Base-by-base conservation (phyloP, 2,888 invertebrate genomes). In the Drosophila rellima region DNA sequence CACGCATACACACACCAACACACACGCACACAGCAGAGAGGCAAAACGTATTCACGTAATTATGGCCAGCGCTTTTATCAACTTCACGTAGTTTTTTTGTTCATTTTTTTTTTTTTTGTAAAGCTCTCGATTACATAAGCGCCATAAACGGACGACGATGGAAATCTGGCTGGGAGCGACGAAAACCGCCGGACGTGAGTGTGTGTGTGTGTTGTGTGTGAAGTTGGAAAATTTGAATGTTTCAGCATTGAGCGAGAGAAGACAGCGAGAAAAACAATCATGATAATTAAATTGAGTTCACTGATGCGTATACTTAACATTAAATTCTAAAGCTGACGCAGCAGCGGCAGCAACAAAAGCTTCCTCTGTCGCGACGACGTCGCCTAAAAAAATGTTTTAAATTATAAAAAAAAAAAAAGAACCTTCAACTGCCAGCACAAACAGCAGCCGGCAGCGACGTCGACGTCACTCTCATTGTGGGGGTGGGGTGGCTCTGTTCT, bases 261-360 rank as follows among this genome's bases (percentile, higher is more conserved):
- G 72, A 77, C 75, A 82, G 70, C 70, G 74, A 74, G 70, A 78
- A 73, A 88, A 79, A 81, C 87, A 88, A 89, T 88, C 82, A 85
- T 73, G 77, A 85, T 85, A 88, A 88, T 89, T 88, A 85, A 89
- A 89, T 89, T 82, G 83, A 74, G 86, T 83, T 88, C 89, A 90
- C 90, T 90, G 90, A 90, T 91, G 90, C 91, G 91, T 91, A 89
- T 88, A 90, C 90, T 90, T 85, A 90, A 90, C 91, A 84, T 84
- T 86, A 78, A 88, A 78, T 76, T 74, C 71, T 81, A 79, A 82
- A 44, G 39, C 62, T 45, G 48, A 29, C 31, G 37, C 10, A 7
- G n/a, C 40, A 52, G 33, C 40, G 35, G 13, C 31, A 70, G 59
- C 64, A 56, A 63, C 70, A 76, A 76, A 79, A 76, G 73, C 67